phyloP scores from a whole-genome alignment of 2,797 vertebrate genomes.

The Oophaga sylvatica region DNA sequence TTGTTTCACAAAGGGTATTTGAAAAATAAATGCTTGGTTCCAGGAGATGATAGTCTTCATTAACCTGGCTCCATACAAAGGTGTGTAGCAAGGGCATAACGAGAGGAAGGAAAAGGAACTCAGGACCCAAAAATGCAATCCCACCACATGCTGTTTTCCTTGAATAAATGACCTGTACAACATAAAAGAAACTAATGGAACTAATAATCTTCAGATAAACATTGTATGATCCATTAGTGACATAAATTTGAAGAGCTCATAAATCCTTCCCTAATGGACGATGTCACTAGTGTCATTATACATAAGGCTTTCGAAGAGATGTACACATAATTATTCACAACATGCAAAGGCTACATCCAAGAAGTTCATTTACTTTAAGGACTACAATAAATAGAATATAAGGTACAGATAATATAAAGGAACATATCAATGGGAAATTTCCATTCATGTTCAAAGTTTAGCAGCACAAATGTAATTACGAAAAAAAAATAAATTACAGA shows the following conservation, averaged over 20 bases:
- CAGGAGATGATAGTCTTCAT: conserved; percentile 48
- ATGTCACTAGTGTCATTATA: conserved; percentile 46
- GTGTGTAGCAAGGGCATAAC: conserved; percentile 14
- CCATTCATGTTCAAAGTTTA: not conserved
- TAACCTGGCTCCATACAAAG: conserved; percentile 10
- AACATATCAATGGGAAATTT: not conserved
- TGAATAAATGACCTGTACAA: conserved; percentile 15
- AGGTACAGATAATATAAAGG: not conserved
- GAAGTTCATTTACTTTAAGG: not conserved
- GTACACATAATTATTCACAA: conserved; percentile 6
- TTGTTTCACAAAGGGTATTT: conserved; percentile 43
- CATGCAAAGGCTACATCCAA: not conserved
- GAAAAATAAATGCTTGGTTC: conserved; percentile 14
- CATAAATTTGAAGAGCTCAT: conserved; percentile 14
- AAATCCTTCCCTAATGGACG: conserved; percentile 22
- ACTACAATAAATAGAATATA: not conserved
- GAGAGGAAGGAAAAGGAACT: not conserved
- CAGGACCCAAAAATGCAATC: conserved; percentile 1
- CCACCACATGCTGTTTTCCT: not conserved
- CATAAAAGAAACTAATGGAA: conserved; percentile 39
- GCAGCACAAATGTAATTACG: not conserved
- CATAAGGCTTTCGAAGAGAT: conserved; percentile 1
- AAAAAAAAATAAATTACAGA: too few relatives aligned
- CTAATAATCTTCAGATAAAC: conserved; percentile 44
- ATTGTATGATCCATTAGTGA: conserved; percentile 48